Evolutionary conservation across 2,888 invertebrate genomes (phyloP).

Genomic region (Melangyna quadrimaculata): DNA sequence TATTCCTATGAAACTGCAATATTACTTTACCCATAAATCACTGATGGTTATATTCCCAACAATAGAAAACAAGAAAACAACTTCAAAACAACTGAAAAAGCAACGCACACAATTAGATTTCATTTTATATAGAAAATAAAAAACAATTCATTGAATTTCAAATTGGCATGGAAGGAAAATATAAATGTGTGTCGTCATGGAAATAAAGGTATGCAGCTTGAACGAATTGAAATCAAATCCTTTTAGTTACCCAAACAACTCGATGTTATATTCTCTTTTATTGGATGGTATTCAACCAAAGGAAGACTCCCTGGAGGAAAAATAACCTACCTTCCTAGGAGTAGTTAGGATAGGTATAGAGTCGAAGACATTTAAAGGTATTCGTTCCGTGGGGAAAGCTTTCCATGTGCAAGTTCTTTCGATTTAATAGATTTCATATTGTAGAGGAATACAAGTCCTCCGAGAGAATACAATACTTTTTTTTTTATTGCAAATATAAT

Average conservation of each 20-base stretch:
- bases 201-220: constrained; percentile 23
- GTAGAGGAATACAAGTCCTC: too few relatives aligned
- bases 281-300: background rate
- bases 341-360: background rate
- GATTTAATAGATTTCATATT: background rate
- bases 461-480: constrained; percentile 17
- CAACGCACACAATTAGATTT: background rate
- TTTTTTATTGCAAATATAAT: constrained; percentile 18
- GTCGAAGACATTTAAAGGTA: background rate
- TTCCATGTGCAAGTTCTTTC: constrained; percentile 3
- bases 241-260: constrained; percentile 29
- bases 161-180: constrained; percentile 12
- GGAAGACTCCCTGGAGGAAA: background rate
- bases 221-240: constrained; percentile 53
- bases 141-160: constrained; percentile 6
- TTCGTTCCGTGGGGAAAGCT: background rate
- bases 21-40: too few relatives aligned
- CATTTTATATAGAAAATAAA: background rate
- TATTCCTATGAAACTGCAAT: too few relatives aligned
- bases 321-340: background rate
- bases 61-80: background rate
- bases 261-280: too few relatives aligned
- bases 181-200: constrained; percentile 5
- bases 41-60: too few relatives aligned
- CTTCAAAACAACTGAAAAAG: background rate